Percentiles rank a stretch among this genome's conserved stretches.
These are phyloP conservation scores for Melinopterus prodromus DNA, from an alignment of 2,888 invertebrate species.

Conservation along the genomic window DNA sequence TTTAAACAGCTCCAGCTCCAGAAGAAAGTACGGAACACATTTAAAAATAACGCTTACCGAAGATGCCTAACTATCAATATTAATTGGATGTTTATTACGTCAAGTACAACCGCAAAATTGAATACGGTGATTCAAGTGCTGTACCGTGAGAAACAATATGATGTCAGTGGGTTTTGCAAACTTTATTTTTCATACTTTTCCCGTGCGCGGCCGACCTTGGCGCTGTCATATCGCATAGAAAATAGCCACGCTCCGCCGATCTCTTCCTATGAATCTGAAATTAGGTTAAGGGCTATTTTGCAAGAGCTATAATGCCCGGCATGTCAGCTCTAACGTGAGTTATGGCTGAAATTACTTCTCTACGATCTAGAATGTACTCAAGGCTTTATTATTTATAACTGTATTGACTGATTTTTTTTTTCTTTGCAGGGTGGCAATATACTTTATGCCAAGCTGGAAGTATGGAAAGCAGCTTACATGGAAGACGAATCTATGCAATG, in stretches of 20 bases:
- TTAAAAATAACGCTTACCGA: constrained; percentile 4
- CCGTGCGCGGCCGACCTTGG: constrained; percentile 5
- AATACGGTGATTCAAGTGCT: constrained; percentile 10
- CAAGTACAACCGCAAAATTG: neutral
- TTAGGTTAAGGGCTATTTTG: constrained; percentile 23
- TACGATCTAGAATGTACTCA: neutral
- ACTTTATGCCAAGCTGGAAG: constrained; percentile 86
- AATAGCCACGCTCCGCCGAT: neutral
- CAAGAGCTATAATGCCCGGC: constrained; percentile 10
- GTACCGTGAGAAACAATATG: constrained; percentile 21
- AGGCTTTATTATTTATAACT: neutral
- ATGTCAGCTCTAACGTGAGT: neutral
- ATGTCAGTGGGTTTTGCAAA: constrained; percentile 15
- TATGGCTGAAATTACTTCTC: constrained; percentile 5
- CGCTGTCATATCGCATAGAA: constrained; percentile 8
- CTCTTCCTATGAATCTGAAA: constrained; percentile 9
- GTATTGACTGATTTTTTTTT: constrained; percentile 11
- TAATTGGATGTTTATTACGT: neutral
- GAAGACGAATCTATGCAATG: constrained; percentile 62
- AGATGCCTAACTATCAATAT: neutral
- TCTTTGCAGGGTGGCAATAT: constrained; percentile 79
- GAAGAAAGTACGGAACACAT: neutral
- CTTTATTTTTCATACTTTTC: neutral
- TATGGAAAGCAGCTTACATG: constrained; percentile 86
- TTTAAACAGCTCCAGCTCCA: neutral